phyloP scores from a whole-genome alignment of 53 echinoderm and acorn worm species.

The Echinarachnius parma region DNA sequence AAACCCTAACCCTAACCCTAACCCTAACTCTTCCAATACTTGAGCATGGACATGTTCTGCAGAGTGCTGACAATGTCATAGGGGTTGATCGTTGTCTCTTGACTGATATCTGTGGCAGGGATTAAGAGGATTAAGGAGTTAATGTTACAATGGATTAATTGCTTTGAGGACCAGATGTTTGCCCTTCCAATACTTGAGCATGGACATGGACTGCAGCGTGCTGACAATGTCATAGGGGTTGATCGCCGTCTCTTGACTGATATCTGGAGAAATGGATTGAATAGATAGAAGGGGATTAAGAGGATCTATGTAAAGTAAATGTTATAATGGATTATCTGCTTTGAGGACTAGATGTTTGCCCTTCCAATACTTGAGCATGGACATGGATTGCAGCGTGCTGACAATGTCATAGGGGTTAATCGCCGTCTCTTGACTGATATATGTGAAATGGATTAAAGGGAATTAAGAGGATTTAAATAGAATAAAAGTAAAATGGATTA shows the following conservation, averaged over 20 bases:
- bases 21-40: conserved; percentile 96
- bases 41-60: conserved; percentile 82
- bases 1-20: too few relatives aligned
- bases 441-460: conserved; percentile 50
- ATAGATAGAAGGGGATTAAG: too few relatives aligned
- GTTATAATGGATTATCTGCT: too few relatives aligned
- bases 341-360: conserved; percentile 96
- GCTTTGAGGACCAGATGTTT: conserved; percentile 96
- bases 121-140: too few relatives aligned
- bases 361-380: conserved; percentile 99
- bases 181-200: conserved; percentile 99
- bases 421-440: conserved; percentile 98
- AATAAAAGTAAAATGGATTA: neutral
- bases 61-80: conserved; percentile 93
- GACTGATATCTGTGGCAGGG: conserved; percentile 88
- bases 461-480: neutral
- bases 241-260: conserved; percentile 98
- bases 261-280: conserved; percentile 77
- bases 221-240: conserved; percentile 99
- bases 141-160: too few relatives aligned
- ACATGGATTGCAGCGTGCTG: conserved; percentile 95
- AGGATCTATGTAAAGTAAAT: too few relatives aligned
- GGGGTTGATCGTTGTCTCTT: conserved; percentile 86
- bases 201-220: conserved; percentile 94
- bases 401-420: conserved; percentile 99